Evolutionary conservation across 2,113 vertebrate genomes (phyloP), one percentile per base, ranked within the genome.

Genomic region (Murina feae): DNA sequence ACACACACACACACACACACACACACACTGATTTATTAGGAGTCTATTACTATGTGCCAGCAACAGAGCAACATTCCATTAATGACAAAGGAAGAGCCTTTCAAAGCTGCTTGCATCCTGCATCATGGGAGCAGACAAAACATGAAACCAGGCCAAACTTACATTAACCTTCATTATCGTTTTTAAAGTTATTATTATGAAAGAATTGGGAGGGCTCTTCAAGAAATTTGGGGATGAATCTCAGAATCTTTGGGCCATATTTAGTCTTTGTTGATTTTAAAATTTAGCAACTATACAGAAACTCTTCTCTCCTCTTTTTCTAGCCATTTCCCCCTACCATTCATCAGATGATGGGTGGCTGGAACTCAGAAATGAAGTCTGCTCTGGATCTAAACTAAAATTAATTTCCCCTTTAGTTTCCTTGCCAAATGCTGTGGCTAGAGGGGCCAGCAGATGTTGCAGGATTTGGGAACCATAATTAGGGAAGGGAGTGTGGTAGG

Each of bases 301-400:
- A 93, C 18, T 78, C 49, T 86, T 60, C 53, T 37, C 3, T 21
- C 39, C 2, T 71, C n/a, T 35, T 85, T 55, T 78, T 72, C 47
- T 58, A 86, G 44, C 23, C 42, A 13, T 53, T 86, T 2, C 23
- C 44, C 11, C 23, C 25, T 14, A n/a, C 9, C 30, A 6, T 35
- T 86, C 30, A 75, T 66, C 49, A 75, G 69, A 89, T 1, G n/a
- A 39, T 47, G 12, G 76, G 9, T 60, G 28, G 75, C n/a, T 42
- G 21, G 83, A 86, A 80, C 75, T 58, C 68, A 90, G 47, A 83
- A 95, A 66, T 53, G 53, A 95, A 90, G 30, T 85, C 80, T 87
- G 42, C 2, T 25, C 37, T 44, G 32, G 30, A 21, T 89, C 30
- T 51, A 80, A 92, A 84, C 30, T 25, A 35, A 84, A 71, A 91